Percentiles rank a stretch among this genome's conserved stretches.
phyloP scores from a whole-genome alignment of 1,140 invertebrate species.

The Heterodera carotae region DNA sequence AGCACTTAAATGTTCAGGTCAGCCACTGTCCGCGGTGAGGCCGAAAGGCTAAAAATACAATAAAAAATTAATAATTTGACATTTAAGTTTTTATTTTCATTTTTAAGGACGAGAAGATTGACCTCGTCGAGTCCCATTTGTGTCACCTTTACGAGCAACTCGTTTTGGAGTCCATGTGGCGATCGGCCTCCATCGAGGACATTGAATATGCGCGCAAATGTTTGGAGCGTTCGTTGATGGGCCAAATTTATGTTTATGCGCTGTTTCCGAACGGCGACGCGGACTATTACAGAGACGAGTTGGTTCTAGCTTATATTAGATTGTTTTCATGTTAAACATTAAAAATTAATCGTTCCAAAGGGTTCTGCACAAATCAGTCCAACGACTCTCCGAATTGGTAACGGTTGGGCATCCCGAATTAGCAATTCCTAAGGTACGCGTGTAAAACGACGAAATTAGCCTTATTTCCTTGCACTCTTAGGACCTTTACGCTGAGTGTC shows the following conservation, averaged over 20 bases:
- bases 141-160: conserved; percentile 71
- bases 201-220: conserved; percentile 71
- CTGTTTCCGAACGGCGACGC: conserved; percentile 95
- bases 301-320: conserved; percentile 66
- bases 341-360: conserved; percentile 50
- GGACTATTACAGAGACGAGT: conserved; percentile 87
- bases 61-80: too few species aligned
- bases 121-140: conserved; percentile 73
- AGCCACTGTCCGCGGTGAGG: too few species aligned
- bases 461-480: conserved; percentile 42
- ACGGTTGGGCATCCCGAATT: conserved; percentile 54
- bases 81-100: too few species aligned
- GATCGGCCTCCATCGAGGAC: conserved; percentile 79
- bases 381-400: conserved; percentile 38
- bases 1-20: conserved; percentile 66
- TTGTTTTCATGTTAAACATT: conserved; percentile 28
- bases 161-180: conserved; percentile 75
- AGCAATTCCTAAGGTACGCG: conserved; percentile 52
- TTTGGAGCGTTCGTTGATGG: conserved; percentile 74
- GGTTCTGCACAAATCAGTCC: conserved; percentile 54
- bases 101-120: conserved; percentile 66
- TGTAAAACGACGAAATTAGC: not conserved
- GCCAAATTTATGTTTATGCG: conserved; percentile 84
- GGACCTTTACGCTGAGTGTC: conserved; percentile 83
- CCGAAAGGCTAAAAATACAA: too few species aligned